These are phyloP conservation scores for Progne subis DNA, from an alignment of 2,113 vertebrate genomes.

Conservation along the genomic window DNA sequence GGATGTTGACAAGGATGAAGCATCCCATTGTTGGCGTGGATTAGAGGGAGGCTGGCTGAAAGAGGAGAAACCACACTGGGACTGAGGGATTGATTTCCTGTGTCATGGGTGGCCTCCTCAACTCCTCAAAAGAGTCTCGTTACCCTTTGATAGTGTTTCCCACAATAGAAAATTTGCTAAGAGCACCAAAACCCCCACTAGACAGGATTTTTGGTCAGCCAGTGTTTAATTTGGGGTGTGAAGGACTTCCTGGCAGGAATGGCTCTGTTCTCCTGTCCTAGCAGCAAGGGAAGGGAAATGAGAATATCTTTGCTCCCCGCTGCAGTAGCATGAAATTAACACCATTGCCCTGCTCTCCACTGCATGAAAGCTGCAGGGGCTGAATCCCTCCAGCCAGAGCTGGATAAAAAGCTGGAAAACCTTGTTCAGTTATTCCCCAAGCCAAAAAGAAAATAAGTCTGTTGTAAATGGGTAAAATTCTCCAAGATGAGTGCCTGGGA, in stretches of 20 bases:
- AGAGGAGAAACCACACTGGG: rapidly evolving
- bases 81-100: not conserved
- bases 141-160: not conserved
- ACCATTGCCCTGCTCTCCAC: not conserved
- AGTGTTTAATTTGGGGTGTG: not conserved
- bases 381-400: not conserved
- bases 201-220: not conserved
- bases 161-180: not conserved
- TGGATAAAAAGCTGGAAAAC: not conserved
- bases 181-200: not conserved
- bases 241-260: not conserved
- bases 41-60: not conserved
- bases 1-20: not conserved
- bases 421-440: not conserved
- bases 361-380: not conserved
- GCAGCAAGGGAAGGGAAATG: not conserved
- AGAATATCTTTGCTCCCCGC: not conserved
- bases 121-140: rapidly evolving
- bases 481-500: not conserved
- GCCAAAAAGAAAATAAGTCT: not conserved
- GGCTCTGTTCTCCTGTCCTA: not conserved
- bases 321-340: not conserved
- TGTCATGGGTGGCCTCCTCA: not conserved
- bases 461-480: not conserved
- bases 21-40: not conserved